Base-by-base conservation (phyloP, 1,140 invertebrate species). In the Apis laboriosa region DNA sequence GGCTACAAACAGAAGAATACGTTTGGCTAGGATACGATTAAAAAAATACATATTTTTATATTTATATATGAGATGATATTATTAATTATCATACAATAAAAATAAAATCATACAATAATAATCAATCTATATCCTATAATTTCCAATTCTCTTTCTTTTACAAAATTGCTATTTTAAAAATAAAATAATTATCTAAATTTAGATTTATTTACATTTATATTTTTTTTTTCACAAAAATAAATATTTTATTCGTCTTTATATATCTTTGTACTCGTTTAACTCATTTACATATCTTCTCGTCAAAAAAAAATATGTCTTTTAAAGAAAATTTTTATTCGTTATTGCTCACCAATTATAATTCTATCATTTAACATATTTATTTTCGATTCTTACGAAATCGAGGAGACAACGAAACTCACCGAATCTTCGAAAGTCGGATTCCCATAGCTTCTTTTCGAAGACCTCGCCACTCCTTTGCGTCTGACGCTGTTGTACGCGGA, bases 391-490 rank as follows among this genome's bases (percentile, higher is more conserved):
- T 43, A 43, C 34, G n/a, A 55, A 24, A 70, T 58, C 8, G 2
- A 58, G 19, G 4, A 24, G 61, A 1, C 1, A 75, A n/a, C 0
- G 19, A 51, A 73, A 94, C 94, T 95, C 93, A 97, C 97, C 88
- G 97, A 97, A 94, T 98, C 97, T 92, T 98, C 97, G 92, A 98
- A 98, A n/a, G 97, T 97, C 24, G 97, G 97, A 94, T 98, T 98
- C 56, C 97, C 97, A 90, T 98, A 98, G 67, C 97, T 98, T 53
- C 97, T 94, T 90, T 98, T 98, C n/a, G 97, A 98, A n/a, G 96
- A 95, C 74, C 97, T 95, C 15, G 95, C 95, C 53, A 95, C 95
- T 67, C 96, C 95, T 91, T 97, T 97, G 78, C 97, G 94, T 53
- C 97, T 95, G 12, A 97, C 96, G 80, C 96, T 97, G 86, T 97